These are phyloP conservation scores for Allacma fusca DNA, from an alignment of 2,888 invertebrate genomes.

Conservation along the genomic window DNA sequence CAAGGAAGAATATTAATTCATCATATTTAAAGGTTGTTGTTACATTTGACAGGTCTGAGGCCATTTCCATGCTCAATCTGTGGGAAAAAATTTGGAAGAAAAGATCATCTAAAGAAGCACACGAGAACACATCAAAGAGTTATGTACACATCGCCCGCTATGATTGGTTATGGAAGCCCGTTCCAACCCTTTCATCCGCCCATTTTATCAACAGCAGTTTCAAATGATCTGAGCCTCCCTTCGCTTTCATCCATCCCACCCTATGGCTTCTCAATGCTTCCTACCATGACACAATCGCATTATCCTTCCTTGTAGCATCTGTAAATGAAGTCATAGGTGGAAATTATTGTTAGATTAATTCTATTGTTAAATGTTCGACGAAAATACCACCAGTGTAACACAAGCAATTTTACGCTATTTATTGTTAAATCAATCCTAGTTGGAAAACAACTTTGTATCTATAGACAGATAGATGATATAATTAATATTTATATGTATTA, in stretches of 20 bases:
- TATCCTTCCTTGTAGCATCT: conserved; percentile 23
- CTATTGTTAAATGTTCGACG: no score
- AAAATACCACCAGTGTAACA: no score
- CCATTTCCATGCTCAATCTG: conserved; percentile 88
- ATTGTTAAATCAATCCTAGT: no score
- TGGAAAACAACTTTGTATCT: no score
- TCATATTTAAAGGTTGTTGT: not conserved
- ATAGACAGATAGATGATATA: no score
- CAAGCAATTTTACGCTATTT: no score
- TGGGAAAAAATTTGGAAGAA: conserved; percentile 90
- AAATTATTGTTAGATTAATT: no score
- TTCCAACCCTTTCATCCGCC: conserved; percentile 61
- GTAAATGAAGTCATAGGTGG: no score
- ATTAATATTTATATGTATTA: no score
- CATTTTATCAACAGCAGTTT: conserved; percentile 55
- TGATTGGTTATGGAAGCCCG: conserved; percentile 61
- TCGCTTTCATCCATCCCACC: conserved; percentile 49
- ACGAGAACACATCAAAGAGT: conserved; percentile 76
- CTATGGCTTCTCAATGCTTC: conserved; percentile 55
- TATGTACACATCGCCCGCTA: conserved; percentile 50
- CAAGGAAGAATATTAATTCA: conserved; percentile 12
- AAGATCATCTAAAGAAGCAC: conserved; percentile 95
- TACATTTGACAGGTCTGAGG: conserved; percentile 69
- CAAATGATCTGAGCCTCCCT: conserved; percentile 41
- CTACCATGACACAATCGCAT: conserved; percentile 44